Conservation (phyloP, 2,113 vertebrate genomes). For the Callionymus lyra region DNA sequence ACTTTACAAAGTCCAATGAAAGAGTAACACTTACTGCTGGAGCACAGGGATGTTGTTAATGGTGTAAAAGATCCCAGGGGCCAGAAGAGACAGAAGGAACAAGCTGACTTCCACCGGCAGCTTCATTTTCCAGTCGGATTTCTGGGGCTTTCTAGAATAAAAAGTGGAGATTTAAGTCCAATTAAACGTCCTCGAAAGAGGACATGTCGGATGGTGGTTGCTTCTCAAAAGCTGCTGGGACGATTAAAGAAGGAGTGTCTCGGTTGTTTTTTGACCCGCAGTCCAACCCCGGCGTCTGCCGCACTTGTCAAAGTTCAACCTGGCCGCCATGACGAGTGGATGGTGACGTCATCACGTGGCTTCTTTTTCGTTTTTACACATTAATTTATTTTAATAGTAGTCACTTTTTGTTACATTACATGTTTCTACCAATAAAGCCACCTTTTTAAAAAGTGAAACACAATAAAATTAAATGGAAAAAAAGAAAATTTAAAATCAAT, state of each 20-base stretch:
- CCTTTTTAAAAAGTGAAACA: too few species aligned
- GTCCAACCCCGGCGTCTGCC: conserved; percentile 17
- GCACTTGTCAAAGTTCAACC: conserved; percentile 52
- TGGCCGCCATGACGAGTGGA: background rate
- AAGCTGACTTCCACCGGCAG: conserved; percentile 55
- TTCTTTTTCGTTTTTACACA: too few species aligned
- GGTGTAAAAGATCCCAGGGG: conserved; percentile 66
- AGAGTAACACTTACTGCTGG: conserved; percentile 73
- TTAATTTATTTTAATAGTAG: too few species aligned
- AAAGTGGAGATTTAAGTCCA: background rate
- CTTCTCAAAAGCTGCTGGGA: conserved; percentile 1
- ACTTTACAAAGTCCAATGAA: background rate
- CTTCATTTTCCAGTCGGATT: conserved; percentile 53
- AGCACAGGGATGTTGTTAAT: conserved; percentile 61
- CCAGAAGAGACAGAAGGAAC: conserved; percentile 68
- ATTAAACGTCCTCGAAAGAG: conserved; percentile 15
- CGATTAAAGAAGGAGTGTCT: conserved; percentile 27
- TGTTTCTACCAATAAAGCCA: too few species aligned
- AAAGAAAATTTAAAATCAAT: too few species aligned
- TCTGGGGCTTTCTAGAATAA: conserved; percentile 1
- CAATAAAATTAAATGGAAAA: too few species aligned
- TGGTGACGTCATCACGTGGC: background rate
- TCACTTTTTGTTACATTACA: too few species aligned
- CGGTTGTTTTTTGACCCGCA: conserved; percentile 34
- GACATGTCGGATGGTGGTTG: conserved; percentile 15